Base-by-base conservation (phyloP, 1,140 invertebrate genomes). In the Neomicropteryx cornuta region DNA sequence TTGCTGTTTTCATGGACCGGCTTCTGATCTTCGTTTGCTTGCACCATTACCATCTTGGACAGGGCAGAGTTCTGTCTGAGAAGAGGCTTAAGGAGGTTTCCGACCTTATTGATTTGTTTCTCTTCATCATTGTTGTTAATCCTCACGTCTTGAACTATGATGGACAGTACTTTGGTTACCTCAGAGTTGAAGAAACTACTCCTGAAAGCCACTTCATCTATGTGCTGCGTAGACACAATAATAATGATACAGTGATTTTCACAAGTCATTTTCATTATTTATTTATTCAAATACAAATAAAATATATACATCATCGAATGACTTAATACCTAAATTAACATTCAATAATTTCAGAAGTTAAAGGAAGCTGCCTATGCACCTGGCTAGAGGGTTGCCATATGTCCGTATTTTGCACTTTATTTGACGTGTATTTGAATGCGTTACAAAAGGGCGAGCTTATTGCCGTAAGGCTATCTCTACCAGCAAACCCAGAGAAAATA, bases 101-200 rank as follows among this genome's bases (percentile, higher is more conserved):
- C 48, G 4, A 55, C 50, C 30, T 57, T 51, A 37, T 48, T 61
- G 51, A 53, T 61, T 30, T 56, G 50, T 47, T 62, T 60, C 40
- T 59, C 54, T 48, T 71, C 68, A 42, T 83, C 73, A 68, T 86
- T 79, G 56, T 88, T 86, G 43, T 87, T 87, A 36, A 95, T 79
- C 38, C 86, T 71, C 4, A 92, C 81, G 57, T 89, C 85, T 36
- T 77, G 75, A 45, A 91, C 76, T 18, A 89, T 78, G 19, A 95
- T 75, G 5, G 84, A 86, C 14, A 95, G 56, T 5, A 92, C 62
- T 65, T 93, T 95, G 16, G 83, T 88, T 18, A 87, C 81, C 45
- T 90, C 86, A 6, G 85, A 87, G 56, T 88, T 93, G 37, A 93
- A 76, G 54, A 91, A 81, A 65, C 87, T 91, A 56, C 88, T 93